Evolutionary conservation across 2,113 vertebrate species (phyloP).

Genomic region (Synchiropus splendidus): DNA sequence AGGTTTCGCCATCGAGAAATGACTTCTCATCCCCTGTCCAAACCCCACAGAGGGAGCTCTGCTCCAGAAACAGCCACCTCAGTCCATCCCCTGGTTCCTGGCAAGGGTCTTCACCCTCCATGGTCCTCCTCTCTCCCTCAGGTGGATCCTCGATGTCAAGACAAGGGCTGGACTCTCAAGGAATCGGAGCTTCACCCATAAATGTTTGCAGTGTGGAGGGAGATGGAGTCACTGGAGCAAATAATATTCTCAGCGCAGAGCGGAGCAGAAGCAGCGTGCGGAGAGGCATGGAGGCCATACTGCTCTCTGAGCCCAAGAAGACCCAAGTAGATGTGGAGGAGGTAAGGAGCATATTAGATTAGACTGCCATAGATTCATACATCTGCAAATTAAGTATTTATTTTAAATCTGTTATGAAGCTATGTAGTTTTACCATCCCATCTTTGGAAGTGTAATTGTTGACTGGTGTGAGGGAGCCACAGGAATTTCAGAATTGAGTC

Average conservation of each 20-base stretch:
- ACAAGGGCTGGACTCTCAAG: conserved; percentile 15
- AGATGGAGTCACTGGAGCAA: conserved; percentile 12
- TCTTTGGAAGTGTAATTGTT: too few relatives aligned
- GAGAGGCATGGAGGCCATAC: conserved; percentile 47
- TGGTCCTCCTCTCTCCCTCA: conserved; percentile 36
- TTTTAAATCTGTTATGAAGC: too few relatives aligned
- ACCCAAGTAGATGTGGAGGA: conserved; percentile 53
- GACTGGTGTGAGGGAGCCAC: too few relatives aligned
- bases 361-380: not conserved
- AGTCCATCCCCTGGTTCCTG: conserved; percentile 48
- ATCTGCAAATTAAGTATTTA: not conserved
- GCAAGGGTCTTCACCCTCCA: conserved; percentile 47
- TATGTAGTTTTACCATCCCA: too few relatives aligned
- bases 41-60: conserved; percentile 24
- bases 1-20: conserved; percentile 47
- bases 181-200: conserved; percentile 12
- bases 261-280: conserved; percentile 50
- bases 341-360: conserved; percentile 5
- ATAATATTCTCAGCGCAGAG: conserved; percentile 24
- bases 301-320: conserved; percentile 54
- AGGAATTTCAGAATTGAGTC: too few relatives aligned
- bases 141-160: conserved; percentile 34
- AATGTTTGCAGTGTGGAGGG: conserved; percentile 22
- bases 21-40: conserved; percentile 25
- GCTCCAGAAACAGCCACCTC: conserved; percentile 37